phyloP scores from a whole-genome alignment of 2,797 vertebrate species.

The Tapera naevia region DNA sequence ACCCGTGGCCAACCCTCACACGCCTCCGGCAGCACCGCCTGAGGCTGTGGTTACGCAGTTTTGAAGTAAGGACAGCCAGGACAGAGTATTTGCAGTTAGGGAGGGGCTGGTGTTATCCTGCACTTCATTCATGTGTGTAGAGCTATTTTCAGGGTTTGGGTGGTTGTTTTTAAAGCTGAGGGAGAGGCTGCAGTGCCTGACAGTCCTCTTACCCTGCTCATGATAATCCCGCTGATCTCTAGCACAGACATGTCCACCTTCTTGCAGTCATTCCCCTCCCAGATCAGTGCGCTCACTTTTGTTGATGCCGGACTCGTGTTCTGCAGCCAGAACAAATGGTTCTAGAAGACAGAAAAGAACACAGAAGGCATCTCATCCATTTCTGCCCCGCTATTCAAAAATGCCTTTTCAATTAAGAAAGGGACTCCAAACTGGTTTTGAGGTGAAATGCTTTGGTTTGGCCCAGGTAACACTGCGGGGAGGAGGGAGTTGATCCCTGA shows the following conservation, averaged over 20 bases:
- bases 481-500: neutral
- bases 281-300: conserved; percentile 94
- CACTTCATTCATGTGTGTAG: accelerated
- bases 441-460: neutral
- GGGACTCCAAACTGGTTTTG: neutral
- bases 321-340: conserved; percentile 94
- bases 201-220: conserved; percentile 84
- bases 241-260: conserved; percentile 96
- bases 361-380: neutral
- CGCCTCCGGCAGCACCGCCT: neutral
- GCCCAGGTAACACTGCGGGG: accelerated
- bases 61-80: neutral
- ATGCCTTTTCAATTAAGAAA: neutral
- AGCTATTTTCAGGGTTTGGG: neutral
- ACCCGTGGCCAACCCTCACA: neutral
- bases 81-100: neutral
- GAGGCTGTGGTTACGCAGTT: accelerated
- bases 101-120: neutral
- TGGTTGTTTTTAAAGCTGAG: neutral
- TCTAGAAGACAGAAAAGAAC: conserved; percentile 73
- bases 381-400: neutral
- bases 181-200: neutral
- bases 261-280: conserved; percentile 96
- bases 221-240: conserved; percentile 97
- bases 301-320: conserved; percentile 92